Evolutionary conservation across 1,140 invertebrate genomes (phyloP).

Genomic region (Zaprionus camerounensis): DNA sequence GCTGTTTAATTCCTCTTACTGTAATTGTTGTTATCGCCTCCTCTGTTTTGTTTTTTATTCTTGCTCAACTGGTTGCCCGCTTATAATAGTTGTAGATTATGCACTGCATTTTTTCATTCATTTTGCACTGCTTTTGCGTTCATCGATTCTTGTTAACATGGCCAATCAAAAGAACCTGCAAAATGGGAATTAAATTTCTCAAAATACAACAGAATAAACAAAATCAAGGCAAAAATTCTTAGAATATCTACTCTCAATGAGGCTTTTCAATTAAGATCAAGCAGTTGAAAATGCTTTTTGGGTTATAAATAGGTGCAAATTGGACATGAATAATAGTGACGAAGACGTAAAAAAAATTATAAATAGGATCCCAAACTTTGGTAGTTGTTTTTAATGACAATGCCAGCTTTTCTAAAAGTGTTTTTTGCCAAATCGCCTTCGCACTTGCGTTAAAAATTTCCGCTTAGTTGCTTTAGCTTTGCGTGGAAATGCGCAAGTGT

Average conservation of each 20-base stretch:
- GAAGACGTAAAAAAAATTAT: no score
- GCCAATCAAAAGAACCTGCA: background rate
- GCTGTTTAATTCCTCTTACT: background rate
- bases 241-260: background rate
- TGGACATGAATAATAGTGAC: no score
- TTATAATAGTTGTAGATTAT: background rate
- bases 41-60: background rate
- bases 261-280: background rate
- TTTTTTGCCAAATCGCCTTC: background rate
- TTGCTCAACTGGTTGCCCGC: background rate
- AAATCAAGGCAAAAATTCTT: background rate
- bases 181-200: background rate
- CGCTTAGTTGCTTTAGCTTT: slow-evolving; percentile 23
- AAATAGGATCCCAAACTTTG: background rate
- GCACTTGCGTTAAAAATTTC: slow-evolving; percentile 17
- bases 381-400: background rate
- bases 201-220: background rate
- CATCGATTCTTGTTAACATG: background rate
- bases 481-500: slow-evolving; percentile 19
- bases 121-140: background rate
- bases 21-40: background rate
- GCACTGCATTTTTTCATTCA: background rate
- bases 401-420: background rate
- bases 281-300: background rate
- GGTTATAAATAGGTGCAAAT: background rate